phyloP scores from a whole-genome alignment of 2,888 invertebrate genomes.

The Stratiomys singularior region DNA sequence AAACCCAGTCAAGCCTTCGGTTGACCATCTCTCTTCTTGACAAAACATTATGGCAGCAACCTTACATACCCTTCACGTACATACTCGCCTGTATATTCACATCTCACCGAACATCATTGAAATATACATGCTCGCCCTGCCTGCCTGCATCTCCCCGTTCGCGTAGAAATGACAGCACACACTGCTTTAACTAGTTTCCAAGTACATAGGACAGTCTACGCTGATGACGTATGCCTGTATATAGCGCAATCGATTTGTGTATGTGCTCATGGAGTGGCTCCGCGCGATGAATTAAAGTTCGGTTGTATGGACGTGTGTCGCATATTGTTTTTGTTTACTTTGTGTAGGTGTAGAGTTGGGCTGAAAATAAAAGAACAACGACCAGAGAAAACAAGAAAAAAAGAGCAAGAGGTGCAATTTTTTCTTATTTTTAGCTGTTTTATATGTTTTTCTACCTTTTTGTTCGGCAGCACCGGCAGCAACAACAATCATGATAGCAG shows the following conservation, averaged over 20 bases:
- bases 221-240: slow-evolving; percentile 34
- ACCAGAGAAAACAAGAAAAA: slow-evolving; percentile 11
- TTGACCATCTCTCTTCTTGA: slow-evolving; percentile 44
- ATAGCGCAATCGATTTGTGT: slow-evolving; percentile 35
- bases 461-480: slow-evolving; percentile 33
- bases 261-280: slow-evolving; percentile 12
- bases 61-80: background rate
- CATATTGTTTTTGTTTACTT: slow-evolving; percentile 44
- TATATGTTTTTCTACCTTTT: background rate
- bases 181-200: background rate
- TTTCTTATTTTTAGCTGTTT: slow-evolving; percentile 26
- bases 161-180: no score
- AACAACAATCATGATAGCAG: background rate
- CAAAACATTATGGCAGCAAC: slow-evolving; percentile 39
- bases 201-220: slow-evolving; percentile 19
- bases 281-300: slow-evolving; percentile 27
- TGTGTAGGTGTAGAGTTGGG: slow-evolving; percentile 43
- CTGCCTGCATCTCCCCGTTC: background rate
- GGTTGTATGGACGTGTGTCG: slow-evolving; percentile 30
- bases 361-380: slow-evolving; percentile 38
- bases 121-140: slow-evolving; percentile 2
- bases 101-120: background rate
- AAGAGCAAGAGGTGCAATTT: slow-evolving; percentile 28
- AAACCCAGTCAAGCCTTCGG: slow-evolving; percentile 36
- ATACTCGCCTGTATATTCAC: background rate